Evolutionary conservation across 2,888 invertebrate genomes (phyloP).

Genomic region (Candidula unifasciata): DNA sequence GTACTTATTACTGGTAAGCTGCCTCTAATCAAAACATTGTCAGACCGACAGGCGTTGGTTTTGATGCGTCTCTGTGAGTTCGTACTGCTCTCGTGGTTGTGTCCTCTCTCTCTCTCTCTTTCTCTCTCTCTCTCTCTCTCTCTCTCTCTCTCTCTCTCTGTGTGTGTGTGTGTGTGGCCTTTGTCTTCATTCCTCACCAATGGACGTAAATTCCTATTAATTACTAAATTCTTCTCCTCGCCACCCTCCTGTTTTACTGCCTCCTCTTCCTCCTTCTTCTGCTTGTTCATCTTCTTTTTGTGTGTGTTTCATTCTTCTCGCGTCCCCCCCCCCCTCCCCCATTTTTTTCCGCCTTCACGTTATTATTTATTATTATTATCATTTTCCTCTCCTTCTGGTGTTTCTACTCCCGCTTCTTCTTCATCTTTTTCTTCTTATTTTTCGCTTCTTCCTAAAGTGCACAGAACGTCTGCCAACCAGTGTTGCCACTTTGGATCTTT

Average conservation of each 20-base stretch:
- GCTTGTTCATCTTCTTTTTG: background rate
- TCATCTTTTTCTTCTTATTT: too few species aligned
- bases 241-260: background rate
- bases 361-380: too few species aligned
- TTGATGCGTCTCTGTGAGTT: too few species aligned
- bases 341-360: conserved; percentile 11
- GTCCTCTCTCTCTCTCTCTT: background rate
- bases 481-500: too few species aligned
- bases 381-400: too few species aligned
- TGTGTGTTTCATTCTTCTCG: background rate
- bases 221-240: too few species aligned
- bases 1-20: conserved; percentile 67
- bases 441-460: too few species aligned
- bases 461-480: too few species aligned
- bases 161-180: background rate
- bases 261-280: background rate
- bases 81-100: background rate
- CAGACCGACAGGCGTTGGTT: too few species aligned
- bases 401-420: too few species aligned
- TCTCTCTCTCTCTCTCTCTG: conserved; percentile 5
- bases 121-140: conserved; percentile 1
- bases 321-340: background rate
- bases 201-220: too few species aligned
- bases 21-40: too few species aligned
- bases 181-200: background rate